Percentiles rank a stretch among this genome's conserved stretches.
phyloP scores from a whole-genome alignment of 2,888 invertebrate genomes.

The Sarcophaga subvicina region DNA sequence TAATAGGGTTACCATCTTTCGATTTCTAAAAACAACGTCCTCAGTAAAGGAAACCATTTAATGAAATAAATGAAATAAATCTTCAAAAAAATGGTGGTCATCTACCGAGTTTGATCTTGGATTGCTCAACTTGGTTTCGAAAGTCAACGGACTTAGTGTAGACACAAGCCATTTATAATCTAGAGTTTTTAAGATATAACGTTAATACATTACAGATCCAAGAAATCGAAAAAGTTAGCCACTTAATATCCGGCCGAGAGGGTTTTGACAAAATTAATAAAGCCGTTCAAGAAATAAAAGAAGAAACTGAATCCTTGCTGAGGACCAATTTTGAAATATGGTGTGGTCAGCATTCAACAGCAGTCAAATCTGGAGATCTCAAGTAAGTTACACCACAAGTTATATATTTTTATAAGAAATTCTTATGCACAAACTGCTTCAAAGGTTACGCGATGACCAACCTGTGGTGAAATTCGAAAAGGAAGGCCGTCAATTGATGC shows the following conservation, averaged over 20 bases:
- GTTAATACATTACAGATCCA: slow-evolving; percentile 72
- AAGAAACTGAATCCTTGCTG: slow-evolving; percentile 80
- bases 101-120: no score
- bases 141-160: no score
- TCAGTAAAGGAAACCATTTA: no score
- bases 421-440: neutral
- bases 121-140: no score
- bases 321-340: slow-evolving; percentile 81
- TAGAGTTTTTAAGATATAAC: neutral
- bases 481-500: slow-evolving; percentile 88
- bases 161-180: no score
- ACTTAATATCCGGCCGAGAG: slow-evolving; percentile 80
- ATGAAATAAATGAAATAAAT: no score
- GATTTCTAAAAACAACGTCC: no score
- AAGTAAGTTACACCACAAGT: slow-evolving; percentile 71
- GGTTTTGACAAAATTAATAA: slow-evolving; percentile 80
- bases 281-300: slow-evolving; percentile 80
- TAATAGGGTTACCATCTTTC: no score
- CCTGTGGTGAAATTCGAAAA: slow-evolving; percentile 91
- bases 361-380: slow-evolving; percentile 80
- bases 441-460: slow-evolving; percentile 85
- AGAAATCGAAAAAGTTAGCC: slow-evolving; percentile 81
- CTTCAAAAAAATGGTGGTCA: no score
- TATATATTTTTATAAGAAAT: neutral
- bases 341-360: slow-evolving; percentile 80